Evolutionary conservation across 2,888 invertebrate genomes (phyloP).

Genomic region (Stomorhina lunata): DNA sequence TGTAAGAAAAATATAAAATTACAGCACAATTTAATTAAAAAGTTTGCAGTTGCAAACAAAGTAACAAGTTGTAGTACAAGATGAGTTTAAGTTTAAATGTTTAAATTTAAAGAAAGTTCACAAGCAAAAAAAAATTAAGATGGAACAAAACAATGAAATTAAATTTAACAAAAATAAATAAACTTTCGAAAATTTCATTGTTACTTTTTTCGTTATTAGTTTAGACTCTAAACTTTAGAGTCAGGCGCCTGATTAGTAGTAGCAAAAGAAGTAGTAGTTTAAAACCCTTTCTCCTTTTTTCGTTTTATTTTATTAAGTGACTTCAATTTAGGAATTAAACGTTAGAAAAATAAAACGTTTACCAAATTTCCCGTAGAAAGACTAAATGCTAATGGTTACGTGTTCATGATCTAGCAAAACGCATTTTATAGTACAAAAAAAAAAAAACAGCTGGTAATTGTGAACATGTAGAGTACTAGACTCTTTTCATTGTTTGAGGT

Average conservation of each 20-base stretch:
- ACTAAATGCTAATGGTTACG: too few relatives aligned
- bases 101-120: too few relatives aligned
- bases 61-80: conserved; percentile 16
- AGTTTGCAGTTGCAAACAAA: conserved; percentile 17
- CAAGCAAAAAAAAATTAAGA: not conserved
- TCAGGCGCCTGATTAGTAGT: not conserved
- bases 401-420: too few relatives aligned
- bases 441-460: too few relatives aligned
- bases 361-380: too few relatives aligned
- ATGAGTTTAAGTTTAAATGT: conserved; percentile 17
- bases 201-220: conserved; percentile 10
- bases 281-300: conserved; percentile 49
- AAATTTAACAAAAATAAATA: conserved; percentile 28
- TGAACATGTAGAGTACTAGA: too few relatives aligned
- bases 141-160: conserved; percentile 32
- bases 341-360: too few relatives aligned
- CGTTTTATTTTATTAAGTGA: too few relatives aligned
- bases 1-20: conserved; percentile 42
- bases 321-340: too few relatives aligned
- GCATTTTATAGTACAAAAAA: too few relatives aligned
- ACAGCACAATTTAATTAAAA: conserved; percentile 57
- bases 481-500: conserved; percentile 14
- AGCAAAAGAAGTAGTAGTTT: not conserved
- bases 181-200: conserved; percentile 53
- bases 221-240: too few relatives aligned